These are phyloP conservation scores for Meriones psammophilus DNA, from an alignment of 2,797 vertebrate species.

Conservation along the genomic window DNA sequence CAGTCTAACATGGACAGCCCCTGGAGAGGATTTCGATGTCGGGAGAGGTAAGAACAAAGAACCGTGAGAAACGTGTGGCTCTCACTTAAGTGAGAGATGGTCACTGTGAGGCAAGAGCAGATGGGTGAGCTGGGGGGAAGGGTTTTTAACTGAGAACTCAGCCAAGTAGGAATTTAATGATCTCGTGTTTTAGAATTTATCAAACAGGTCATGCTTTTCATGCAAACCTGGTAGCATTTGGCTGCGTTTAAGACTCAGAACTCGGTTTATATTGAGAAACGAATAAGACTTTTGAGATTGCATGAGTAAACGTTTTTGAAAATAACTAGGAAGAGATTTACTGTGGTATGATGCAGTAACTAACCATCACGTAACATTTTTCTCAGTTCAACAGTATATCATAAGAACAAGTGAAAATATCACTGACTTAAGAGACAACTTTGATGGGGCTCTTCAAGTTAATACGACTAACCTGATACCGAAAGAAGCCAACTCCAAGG, in stretches of 20 bases:
- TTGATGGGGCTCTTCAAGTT: conserved; percentile 78
- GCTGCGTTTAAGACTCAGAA: conserved; percentile 36
- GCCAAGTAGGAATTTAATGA: conserved; percentile 15
- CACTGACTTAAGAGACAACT: conserved; percentile 82
- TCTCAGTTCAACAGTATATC: conserved; percentile 85
- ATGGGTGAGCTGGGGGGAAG: neutral
- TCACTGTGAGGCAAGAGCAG: neutral
- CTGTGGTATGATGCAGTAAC: neutral
- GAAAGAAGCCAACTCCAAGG: conserved; percentile 79
- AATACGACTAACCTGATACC: conserved; percentile 80
- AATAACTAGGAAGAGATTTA: conserved; percentile 38
- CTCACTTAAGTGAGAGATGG: neutral
- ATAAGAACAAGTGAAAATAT: conserved; percentile 84
- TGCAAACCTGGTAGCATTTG: neutral
- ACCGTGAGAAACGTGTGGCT: neutral
- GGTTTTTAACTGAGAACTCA: neutral
- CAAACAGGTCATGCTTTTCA: neutral
- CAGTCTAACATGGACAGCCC: conserved; percentile 86
- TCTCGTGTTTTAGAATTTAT: conserved; percentile 17
- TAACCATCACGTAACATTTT: conserved; percentile 43
- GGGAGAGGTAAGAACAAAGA: conserved; percentile 84
- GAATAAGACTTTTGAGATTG: neutral
- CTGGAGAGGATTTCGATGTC: conserved; percentile 86
- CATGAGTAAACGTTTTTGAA: neutral
- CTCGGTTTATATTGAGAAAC: conserved; percentile 52